Base-by-base conservation (phyloP, 2,888 invertebrate species). In the Drosophila anomelani region DNA sequence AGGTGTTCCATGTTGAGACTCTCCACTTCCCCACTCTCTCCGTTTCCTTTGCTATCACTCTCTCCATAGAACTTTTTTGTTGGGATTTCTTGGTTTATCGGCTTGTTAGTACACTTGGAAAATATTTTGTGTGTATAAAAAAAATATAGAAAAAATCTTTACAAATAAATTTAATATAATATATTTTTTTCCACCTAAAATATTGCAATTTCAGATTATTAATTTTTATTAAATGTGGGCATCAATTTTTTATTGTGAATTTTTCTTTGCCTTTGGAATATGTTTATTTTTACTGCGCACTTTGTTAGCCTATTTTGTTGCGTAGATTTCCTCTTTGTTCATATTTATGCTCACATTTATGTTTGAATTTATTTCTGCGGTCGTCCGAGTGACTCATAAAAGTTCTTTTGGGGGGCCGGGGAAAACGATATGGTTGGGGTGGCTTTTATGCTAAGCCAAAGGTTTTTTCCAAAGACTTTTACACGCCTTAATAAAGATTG, bases 1-100 rank as follows among this genome's bases (percentile, higher is more conserved):
- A 84, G 89, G 89, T 85, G 79, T 87, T 85, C 75, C 59, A 74
- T 87, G 85, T 89, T 87, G 78, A 76, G 55, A 60, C 10, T 68
- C 68, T 61, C 32, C 59, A 51, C 55, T 61, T 9, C 44, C 44
- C 23, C 23, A 23, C 23, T 67, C 41, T 64, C 38, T 49, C 54
- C 47, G 32, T 54, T 36, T 41, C 32, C 23, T 17, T 17, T 53
- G 57, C 26, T 41, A 17, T 20, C 44, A 20, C 7, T 17, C 32
- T 38, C 15, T 12, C 15, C 43, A 12, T 44, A 61, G 75, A 49
- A 70, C 5, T 4, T 43, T 29, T 46, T 64, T 23, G 36, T 66
- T 61, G 43, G 44, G 44, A 60, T 62, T 43, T 39, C 36, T 23
- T 23, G 34, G 41, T 41, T 58, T 64, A 73, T 55, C 56, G 54